A percentile compares a stretch with the other conserved stretches of the same genome.
Conservation (phyloP, 2,113 vertebrate genomes). For the Phoenicopterus ruber region DNA sequence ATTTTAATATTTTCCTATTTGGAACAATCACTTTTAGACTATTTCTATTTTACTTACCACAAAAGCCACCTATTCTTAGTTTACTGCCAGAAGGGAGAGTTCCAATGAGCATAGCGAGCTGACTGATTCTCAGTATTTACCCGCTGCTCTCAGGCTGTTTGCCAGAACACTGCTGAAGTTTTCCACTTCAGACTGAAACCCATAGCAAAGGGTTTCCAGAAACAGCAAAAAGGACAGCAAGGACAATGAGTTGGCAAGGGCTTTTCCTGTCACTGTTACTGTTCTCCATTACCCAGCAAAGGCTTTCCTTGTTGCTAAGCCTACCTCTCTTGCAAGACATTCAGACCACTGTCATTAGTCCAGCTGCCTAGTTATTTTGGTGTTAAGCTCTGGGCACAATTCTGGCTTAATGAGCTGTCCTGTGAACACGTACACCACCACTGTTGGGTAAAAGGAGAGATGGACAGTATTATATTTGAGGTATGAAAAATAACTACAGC, state of each 20-base stretch:
- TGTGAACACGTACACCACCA: background rate
- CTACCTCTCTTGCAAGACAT: background rate
- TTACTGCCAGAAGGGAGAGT: background rate
- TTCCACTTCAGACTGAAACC: background rate
- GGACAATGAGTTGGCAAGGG: background rate
- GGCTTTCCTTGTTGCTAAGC: background rate
- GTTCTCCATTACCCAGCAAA: background rate
- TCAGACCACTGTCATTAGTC: background rate
- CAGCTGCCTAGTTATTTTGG: background rate
- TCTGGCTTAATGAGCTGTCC: background rate
- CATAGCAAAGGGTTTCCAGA: background rate
- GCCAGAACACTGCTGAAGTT: background rate
- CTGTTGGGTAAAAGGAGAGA: background rate
- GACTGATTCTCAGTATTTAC: background rate
- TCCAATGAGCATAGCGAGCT: background rate
- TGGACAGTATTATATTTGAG: background rate
- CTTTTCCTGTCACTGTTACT: constrained; percentile 5
- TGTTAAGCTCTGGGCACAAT: background rate
- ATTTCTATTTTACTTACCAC: background rate
- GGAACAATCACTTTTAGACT: background rate
- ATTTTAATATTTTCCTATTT: background rate
- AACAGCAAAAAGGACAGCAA: background rate
- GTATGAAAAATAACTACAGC: background rate
- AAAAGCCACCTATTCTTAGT: background rate
- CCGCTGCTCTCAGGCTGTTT: background rate